Percentiles rank a stretch among this genome's conserved stretches.
These are phyloP conservation scores for Tychaedon coryphoeus DNA, from an alignment of 2,113 vertebrate species.

Conservation along the genomic window DNA sequence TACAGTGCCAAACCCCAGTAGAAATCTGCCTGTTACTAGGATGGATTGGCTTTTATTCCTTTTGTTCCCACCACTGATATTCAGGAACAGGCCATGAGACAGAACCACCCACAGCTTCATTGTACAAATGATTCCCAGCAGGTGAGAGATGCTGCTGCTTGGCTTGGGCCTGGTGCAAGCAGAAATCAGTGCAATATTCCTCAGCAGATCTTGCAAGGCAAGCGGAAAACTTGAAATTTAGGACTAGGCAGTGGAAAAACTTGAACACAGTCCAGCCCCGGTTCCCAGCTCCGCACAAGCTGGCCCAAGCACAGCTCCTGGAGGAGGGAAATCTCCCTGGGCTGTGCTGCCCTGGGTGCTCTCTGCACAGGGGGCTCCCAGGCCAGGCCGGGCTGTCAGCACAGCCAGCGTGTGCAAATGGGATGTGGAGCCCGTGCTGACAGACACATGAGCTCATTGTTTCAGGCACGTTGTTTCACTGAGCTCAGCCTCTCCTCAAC, in stretches of 20 bases:
- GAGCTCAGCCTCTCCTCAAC: not conserved
- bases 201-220: not conserved
- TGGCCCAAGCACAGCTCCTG: not conserved
- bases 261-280: not conserved
- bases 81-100: rapidly evolving
- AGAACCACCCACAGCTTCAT: not conserved
- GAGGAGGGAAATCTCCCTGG: not conserved
- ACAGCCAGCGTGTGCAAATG: rapidly evolving
- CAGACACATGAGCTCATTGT: not conserved
- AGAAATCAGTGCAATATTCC: not conserved
- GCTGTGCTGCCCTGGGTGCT: not conserved
- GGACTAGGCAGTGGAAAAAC: not conserved
- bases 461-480: not conserved
- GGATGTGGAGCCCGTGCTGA: not conserved
- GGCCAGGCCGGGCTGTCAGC: rapidly evolving
- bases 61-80: not conserved
- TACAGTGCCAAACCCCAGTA: rapidly evolving
- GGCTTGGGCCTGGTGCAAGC: not conserved
- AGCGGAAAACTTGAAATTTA: not conserved
- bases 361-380: not conserved
- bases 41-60: not conserved
- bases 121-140: not conserved
- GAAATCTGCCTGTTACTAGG: not conserved
- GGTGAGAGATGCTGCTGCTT: not conserved
- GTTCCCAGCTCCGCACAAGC: not conserved